These are phyloP conservation scores for Ceyx cyanopectus DNA, from an alignment of 2,113 vertebrate genomes.

Conservation along the genomic window DNA sequence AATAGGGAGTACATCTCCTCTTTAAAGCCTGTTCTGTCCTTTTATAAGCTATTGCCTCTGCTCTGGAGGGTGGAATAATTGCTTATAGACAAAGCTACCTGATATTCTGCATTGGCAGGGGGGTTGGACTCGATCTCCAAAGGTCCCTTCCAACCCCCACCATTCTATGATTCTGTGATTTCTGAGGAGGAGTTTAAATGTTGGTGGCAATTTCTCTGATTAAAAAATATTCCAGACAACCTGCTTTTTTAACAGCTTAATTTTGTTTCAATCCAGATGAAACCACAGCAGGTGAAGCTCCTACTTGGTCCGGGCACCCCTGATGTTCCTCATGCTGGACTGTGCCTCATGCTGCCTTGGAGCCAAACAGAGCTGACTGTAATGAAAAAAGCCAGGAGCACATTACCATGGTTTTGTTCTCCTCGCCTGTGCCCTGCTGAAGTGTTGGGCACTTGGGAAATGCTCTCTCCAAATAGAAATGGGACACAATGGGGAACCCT, in stretches of 20 bases:
- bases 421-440: background rate
- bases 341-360: background rate
- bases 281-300: background rate
- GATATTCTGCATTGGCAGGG: no score
- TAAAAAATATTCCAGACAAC: background rate
- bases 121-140: no score
- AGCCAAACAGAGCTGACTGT: background rate
- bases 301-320: background rate
- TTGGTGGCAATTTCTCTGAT: background rate
- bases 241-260: background rate
- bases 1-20: background rate
- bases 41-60: background rate
- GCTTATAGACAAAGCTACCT: background rate
- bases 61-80: background rate
- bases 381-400: background rate
- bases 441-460: background rate
- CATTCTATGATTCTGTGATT: no score
- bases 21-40: background rate
- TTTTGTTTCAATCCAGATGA: background rate
- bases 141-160: no score
- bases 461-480: background rate
- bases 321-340: background rate
- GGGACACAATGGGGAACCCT: background rate
- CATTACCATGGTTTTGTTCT: background rate
- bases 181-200: background rate